Base-by-base conservation (phyloP, 2,888 invertebrate genomes). In the Cryptocheilus praepositus region DNA sequence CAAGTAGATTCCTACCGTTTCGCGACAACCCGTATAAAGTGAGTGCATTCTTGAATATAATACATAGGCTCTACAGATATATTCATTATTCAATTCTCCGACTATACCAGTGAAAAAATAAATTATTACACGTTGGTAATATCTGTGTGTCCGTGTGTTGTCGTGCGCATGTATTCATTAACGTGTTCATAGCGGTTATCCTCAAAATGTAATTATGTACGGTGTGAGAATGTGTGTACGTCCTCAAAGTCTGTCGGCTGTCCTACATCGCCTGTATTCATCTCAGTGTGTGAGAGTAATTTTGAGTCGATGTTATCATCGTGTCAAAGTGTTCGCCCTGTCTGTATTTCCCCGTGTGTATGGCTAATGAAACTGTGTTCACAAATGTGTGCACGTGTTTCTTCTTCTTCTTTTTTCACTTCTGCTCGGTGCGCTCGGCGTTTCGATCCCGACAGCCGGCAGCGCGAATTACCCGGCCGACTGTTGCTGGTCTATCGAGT, bases 51-150 rank as follows among this genome's bases (percentile, higher is more conserved):
- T 77, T 81, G 83, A 83, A 85, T 86, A 85, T 86, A 85, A 86
- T 87, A 88, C 85, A 85, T 88, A 88, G 87, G 86, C 86, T 88
- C 88, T 87, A 88, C 84, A 88, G 86, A 83, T 84, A 83, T 85
- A 83, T 83, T 71, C 76, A 80, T 83, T 79, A 80, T 80, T 36
- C 76, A 76, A 81, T 83, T 83, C 81, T 86, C 71, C 79, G 83
- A 81, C 85, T 86, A 86, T 83, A 83, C 86, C 84, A 88, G 88
- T 89, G 89, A 88, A 89, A 89, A 89, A 89, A 89, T 89, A 89
- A 89, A 88, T 88, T 87, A 86, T 88, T 86, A 87, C 86, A 84
- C 87, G 68, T 84, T 81, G 82, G 85, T 85, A 84, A 84, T 85
- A 83, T 85, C 79, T 84, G 82, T 82, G 81, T 78, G 28, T 59